Evolutionary conservation across 2,113 vertebrate genomes (phyloP).

Genomic region (Alethe diademata): DNA sequence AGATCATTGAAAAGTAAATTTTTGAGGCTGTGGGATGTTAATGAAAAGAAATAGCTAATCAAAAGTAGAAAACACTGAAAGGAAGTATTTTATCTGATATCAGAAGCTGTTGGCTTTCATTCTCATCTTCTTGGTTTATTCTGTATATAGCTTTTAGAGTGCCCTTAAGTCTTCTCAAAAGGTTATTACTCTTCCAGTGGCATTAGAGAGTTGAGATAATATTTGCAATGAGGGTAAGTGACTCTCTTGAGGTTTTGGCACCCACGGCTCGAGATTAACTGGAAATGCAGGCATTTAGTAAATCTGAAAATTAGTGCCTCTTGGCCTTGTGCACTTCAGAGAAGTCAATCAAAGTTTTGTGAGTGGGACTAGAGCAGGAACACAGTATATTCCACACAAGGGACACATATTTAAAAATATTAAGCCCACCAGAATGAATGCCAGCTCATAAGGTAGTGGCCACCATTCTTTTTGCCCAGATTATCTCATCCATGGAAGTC

Average conservation of each 20-base stretch:
- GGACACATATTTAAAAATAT: neutral
- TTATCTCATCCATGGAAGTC: neutral
- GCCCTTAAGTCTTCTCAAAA: neutral
- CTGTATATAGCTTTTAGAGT: neutral
- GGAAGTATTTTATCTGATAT: neutral
- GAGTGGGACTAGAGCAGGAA: neutral
- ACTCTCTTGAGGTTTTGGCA: slow-evolving; percentile 42
- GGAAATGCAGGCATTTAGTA: neutral
- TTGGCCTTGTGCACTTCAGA: neutral
- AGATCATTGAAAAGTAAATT: neutral
- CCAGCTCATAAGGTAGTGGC: neutral
- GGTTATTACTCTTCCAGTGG: slow-evolving; percentile 7
- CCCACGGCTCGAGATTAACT: neutral
- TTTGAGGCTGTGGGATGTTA: neutral
- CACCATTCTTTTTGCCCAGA: neutral
- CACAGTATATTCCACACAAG: neutral
- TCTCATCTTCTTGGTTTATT: neutral
- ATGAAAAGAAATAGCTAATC: neutral
- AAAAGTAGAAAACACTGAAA: neutral
- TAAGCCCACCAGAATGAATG: neutral
- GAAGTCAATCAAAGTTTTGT: neutral
- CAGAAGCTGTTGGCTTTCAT: neutral
- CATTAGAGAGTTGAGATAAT: neutral
- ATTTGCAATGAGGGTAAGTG: neutral
- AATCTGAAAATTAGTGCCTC: slow-evolving; percentile 8